Evolutionary conservation across 2,113 vertebrate genomes (phyloP), one percentile per base, ranked within the genome.

Genomic region (Anhinga rufa): DNA sequence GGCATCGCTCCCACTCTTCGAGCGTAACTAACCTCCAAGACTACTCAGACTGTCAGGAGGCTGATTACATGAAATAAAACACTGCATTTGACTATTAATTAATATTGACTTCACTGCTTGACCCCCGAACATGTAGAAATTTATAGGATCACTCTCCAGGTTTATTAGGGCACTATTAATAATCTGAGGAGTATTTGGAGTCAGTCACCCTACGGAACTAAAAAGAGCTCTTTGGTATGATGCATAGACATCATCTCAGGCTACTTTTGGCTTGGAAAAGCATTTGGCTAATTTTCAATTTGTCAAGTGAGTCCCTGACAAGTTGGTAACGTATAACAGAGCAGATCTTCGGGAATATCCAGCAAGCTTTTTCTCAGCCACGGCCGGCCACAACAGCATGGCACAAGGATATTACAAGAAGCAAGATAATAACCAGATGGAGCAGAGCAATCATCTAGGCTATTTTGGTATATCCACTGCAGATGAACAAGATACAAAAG

Each of bases 161-260:
- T 97, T 96, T 97, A 96, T 95, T 97, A 97, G 95, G 89, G 79
- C 85, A 34, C 95, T 70, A 92, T 97, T 97, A 97, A 97, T 96
- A 97, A 93, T 83, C 91, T 26, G 55, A 86, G 81, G 62, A 93
- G 57, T 91, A 90, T 97, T 84, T 86, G 85, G 85, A 97, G 94
- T 90, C 95, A 94, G 84, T 61, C 93, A 97, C 93, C 95, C 95
- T 64, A 74, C 88, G 42, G 86, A 94, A 89, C 96, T 86, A 80
- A 85, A 77, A 85, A 87, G 91, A 88, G 76, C 87, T 92, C 93
- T 87, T 80, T 11, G 79, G 68, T 86, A 91, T 57, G 79, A 97
- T 83, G 82, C 95, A 93, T 36, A 64, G 89, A 75, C 71, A 92
- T 91, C 87, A 80, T 85, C 90, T 80, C 90, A 19, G 92, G 92